Percentiles rank a stretch among this genome's conserved stretches.
Conservation (phyloP, 2,113 vertebrate species). For the Chaetops frenatus region DNA sequence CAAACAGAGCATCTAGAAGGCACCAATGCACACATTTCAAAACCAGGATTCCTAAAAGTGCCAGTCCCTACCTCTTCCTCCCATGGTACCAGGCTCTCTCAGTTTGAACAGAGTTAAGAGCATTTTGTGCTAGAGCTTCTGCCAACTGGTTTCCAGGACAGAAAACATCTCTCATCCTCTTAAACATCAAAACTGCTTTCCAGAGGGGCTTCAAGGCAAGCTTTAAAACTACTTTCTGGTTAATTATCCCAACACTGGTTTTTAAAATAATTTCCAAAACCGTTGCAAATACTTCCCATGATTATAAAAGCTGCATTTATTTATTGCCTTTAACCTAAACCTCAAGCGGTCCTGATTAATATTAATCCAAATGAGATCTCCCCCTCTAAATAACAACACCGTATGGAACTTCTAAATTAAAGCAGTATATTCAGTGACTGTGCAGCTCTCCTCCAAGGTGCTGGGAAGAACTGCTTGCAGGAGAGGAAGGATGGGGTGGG, state of each 20-base stretch:
- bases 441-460: not conserved
- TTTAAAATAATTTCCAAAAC: not conserved
- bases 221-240: not conserved
- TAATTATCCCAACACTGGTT: not conserved
- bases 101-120: not conserved
- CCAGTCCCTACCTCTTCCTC: not conserved
- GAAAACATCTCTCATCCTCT: not conserved
- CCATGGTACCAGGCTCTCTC: not conserved
- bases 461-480: not conserved
- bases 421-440: not conserved
- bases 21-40: not conserved
- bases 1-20: not conserved
- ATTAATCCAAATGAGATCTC: not conserved
- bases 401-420: not conserved
- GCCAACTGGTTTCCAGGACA: not conserved
- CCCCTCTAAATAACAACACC: not conserved
- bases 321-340: not conserved
- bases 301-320: not conserved
- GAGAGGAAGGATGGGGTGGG: not conserved
- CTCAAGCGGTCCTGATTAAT: not conserved
- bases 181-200: not conserved
- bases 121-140: not conserved
- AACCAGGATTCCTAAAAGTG: not conserved
- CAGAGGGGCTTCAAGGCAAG: not conserved
- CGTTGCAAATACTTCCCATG: not conserved